phyloP scores from a whole-genome alignment of 1,140 invertebrate genomes.

The Oncopodura yosiiana region DNA sequence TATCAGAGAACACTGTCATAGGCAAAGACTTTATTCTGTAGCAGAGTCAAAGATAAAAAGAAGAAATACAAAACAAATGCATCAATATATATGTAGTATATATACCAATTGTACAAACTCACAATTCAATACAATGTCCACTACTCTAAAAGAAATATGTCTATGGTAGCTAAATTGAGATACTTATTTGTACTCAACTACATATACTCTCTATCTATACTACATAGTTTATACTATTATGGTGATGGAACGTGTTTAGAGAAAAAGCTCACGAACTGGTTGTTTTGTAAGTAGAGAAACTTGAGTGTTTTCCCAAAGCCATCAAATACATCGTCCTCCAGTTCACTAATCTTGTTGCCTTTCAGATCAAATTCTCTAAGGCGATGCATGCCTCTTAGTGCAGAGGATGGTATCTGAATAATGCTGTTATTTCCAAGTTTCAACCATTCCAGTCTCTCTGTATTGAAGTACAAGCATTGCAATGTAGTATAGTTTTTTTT shows the following conservation, averaged over 20 bases:
- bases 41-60: background rate
- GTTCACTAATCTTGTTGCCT: slow-evolving; percentile 70
- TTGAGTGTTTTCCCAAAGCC: slow-evolving; percentile 83
- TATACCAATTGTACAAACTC: too few species aligned
- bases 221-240: too few species aligned
- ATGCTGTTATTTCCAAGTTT: slow-evolving; percentile 76
- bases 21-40: slow-evolving; percentile 65
- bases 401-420: slow-evolving; percentile 66
- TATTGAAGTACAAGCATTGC: slow-evolving; percentile 9
- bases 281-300: slow-evolving; percentile 81
- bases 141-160: too few species aligned
- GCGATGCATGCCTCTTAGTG: slow-evolving; percentile 65
- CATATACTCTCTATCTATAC: too few species aligned
- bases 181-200: too few species aligned
- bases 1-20: slow-evolving; percentile 65
- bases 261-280: slow-evolving; percentile 55
- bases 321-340: slow-evolving; percentile 75
- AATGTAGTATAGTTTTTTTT: background rate
- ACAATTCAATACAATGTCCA: too few species aligned
- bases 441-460: slow-evolving; percentile 78
- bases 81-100: too few species aligned
- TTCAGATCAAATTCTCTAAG: slow-evolving; percentile 76
- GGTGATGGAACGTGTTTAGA: too few species aligned
- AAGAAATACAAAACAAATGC: too few species aligned
- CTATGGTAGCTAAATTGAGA: too few species aligned